Evolutionary conservation across 2,113 vertebrate species (phyloP).

Genomic region (human): GRCh38 chrY:753501-754000

Average conservation of each 20-base stretch:
- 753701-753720: conserved; percentile 91
- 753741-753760: conserved; percentile 90
- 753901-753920: conserved; percentile 78
- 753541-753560: conserved; percentile 66
- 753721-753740: conserved; percentile 98
- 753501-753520: conserved; percentile 80
- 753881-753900: conserved; percentile 71
- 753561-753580: conserved; percentile 87
- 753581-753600: conserved; percentile 88
- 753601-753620: conserved; percentile 89
- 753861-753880: conserved; percentile 84
- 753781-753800: conserved; percentile 89
- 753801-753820: conserved; percentile 87
- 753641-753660: conserved; percentile 98
- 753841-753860: conserved; percentile 79
- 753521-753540: conserved; percentile 83
- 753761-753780: conserved; percentile 93
- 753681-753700: conserved; percentile 97
- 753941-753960: conserved; percentile 79
- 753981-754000: conserved; percentile 51
- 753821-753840: conserved; percentile 84
- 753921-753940: conserved; percentile 69
- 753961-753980: conserved; percentile 78
- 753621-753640: conserved; percentile 90
- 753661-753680: conserved; percentile 96